Conservation (phyloP, 2,113 vertebrate species). For the Lethenteron reissneri region DNA sequence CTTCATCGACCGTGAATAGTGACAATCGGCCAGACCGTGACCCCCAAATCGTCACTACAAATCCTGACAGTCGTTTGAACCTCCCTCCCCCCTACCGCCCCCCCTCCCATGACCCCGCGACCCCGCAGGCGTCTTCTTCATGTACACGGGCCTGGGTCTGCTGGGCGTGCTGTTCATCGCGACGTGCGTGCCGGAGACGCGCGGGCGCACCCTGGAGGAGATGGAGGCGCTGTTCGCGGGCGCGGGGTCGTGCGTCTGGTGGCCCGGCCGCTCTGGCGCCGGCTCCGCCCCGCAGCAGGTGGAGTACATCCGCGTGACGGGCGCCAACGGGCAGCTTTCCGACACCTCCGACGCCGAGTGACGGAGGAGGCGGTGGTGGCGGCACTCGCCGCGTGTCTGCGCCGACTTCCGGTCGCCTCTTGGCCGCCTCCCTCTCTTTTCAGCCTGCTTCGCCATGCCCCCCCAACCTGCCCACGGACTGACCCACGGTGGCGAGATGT, state of each 20-base stretch:
- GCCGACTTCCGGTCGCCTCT: too few relatives aligned
- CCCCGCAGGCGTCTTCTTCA: constrained; percentile 66
- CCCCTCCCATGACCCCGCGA: neutral
- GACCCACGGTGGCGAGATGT: too few relatives aligned
- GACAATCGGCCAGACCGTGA: neutral
- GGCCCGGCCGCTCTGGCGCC: constrained; percentile 56
- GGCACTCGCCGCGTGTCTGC: too few relatives aligned
- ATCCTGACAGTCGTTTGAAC: neutral
- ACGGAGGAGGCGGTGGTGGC: too few relatives aligned
- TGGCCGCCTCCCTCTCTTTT: too few relatives aligned
- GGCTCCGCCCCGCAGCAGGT: constrained; percentile 41
- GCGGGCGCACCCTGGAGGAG: constrained; percentile 75
- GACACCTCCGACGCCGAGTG: constrained; percentile 25
- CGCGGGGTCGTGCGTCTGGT: constrained; percentile 67
- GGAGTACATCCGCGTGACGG: constrained; percentile 94
- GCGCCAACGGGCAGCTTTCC: constrained; percentile 93
- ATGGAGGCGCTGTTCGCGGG: constrained; percentile 77
- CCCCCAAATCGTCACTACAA: neutral
- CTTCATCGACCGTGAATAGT: neutral
- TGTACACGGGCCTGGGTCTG: constrained; percentile 58
- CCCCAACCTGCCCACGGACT: too few relatives aligned
- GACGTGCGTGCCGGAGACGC: constrained; percentile 86
- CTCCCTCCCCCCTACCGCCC: neutral
- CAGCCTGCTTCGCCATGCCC: too few relatives aligned
- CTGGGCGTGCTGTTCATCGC: constrained; percentile 66